Conservation (phyloP, 2,888 invertebrate species). For the Polymixis flavicincta region DNA sequence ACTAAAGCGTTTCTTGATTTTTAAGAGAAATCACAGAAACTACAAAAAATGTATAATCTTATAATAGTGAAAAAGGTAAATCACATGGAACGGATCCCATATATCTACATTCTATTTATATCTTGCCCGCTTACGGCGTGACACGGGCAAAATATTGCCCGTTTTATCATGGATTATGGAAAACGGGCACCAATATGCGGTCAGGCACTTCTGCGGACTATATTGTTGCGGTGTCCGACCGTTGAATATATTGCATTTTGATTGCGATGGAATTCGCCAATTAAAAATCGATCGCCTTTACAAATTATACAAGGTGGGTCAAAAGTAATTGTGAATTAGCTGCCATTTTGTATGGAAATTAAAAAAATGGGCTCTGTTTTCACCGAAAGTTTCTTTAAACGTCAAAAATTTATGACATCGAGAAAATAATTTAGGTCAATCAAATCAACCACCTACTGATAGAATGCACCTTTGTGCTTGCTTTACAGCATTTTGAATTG, state of each 20-base stretch:
- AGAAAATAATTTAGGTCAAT: too few relatives aligned
- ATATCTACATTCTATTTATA: slow-evolving; percentile 78
- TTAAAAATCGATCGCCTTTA: background rate
- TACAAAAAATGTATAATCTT: slow-evolving; percentile 57
- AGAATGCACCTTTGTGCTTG: too few relatives aligned
- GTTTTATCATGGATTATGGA: slow-evolving; percentile 68
- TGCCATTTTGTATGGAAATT: too few relatives aligned
- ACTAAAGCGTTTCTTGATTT: background rate
- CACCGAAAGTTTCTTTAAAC: too few relatives aligned
- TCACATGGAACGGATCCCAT: slow-evolving; percentile 69
- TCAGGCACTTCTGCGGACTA: slow-evolving; percentile 36
- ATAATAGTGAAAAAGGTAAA: slow-evolving; percentile 75
- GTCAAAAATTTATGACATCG: too few relatives aligned
- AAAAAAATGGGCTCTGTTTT: too few relatives aligned
- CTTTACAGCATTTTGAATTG: too few relatives aligned
- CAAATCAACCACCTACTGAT: too few relatives aligned
- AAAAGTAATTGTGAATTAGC: too few relatives aligned
- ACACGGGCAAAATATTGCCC: slow-evolving; percentile 71
- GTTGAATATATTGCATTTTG: slow-evolving; percentile 34
- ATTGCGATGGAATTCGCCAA: slow-evolving; percentile 22
- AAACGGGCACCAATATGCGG: slow-evolving; percentile 58
- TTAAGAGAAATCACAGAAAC: slow-evolving; percentile 18
- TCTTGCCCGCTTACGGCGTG: slow-evolving; percentile 67
- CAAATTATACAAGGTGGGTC: background rate
- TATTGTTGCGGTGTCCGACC: slow-evolving; percentile 19